Evolutionary conservation across 1,140 invertebrate species (phyloP), one percentile per base, ranked within the genome.

Genomic region (Hyphantria cunea): DNA sequence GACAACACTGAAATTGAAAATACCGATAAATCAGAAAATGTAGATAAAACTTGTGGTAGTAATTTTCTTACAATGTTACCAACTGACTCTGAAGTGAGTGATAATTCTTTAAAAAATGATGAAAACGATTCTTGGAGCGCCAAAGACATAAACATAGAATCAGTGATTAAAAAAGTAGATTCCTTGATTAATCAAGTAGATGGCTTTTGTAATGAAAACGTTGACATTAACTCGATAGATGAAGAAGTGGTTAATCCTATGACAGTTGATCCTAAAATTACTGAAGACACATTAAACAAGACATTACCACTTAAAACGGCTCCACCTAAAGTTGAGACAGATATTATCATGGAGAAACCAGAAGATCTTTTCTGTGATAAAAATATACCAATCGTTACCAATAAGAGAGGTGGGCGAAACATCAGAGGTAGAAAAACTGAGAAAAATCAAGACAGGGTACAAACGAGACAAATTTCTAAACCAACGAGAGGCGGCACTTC

Each of bases 161-260:
- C 94, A 31, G 95, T 96, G 11, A 96, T 96, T 52, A 95, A 96
- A 80, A 95, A 95, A 63, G 93, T 95, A 0, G 94, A 95, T 72
- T 94, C 94, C 11, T 65, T 89, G 60, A 96, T 96, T 52, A 95
- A 96, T 79, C 95, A 95, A 63, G 93, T 95, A 0, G 94, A 95
- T 72, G 94, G 94, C 11, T 65, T 89, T 58, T 86, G 84, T 58
- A 90, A 87, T 67, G 88, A 91, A 42, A 84, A 58, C 59, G 45
- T 61, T 45, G 81, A 87, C 13, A 37, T 11, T 37, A 76, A 64
- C 61, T 72, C 78, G 68, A 78, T 56, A 68, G 66, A 45, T 31
- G 68, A 71, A 13, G 37, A 51, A 13, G 25, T 47, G 31, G 10
- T 42, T 31, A 11, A 34, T 37, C 7, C 31, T 37, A 12, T 31